Conservation (phyloP, 2,113 vertebrate species). For the Fregetta grallaria region DNA sequence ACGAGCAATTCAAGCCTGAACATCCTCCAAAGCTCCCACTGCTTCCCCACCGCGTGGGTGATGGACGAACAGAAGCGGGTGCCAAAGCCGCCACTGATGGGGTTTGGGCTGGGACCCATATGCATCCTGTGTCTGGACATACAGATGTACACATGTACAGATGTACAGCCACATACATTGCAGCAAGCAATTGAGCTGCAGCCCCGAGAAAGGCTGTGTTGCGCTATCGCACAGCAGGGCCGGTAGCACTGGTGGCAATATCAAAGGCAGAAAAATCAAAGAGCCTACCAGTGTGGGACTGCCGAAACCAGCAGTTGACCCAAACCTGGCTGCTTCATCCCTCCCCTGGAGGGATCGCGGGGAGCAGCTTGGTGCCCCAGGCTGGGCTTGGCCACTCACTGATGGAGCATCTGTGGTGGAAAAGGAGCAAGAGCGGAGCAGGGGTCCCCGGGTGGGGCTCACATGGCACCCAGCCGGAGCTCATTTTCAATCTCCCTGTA, state of each 20-base stretch:
- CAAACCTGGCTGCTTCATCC: neutral
- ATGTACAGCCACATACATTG: neutral
- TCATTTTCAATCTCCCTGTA: fast-evolving
- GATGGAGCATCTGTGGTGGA: fast-evolving
- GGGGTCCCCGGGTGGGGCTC: neutral
- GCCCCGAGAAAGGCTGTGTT: neutral
- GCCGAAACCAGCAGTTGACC: neutral
- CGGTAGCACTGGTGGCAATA: neutral
- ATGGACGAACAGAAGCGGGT: neutral
- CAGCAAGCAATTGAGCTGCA: neutral
- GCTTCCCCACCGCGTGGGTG: fast-evolving
- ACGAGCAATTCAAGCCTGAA: neutral
- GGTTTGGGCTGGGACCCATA: neutral
- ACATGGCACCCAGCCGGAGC: fast-evolving
- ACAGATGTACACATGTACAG: neutral
- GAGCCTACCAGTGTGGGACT: neutral
- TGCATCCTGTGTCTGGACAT: no score
- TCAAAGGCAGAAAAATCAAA: neutral
- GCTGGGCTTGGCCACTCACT: neutral
- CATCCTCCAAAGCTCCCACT: neutral
- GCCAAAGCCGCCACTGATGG: neutral
- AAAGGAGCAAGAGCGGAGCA: neutral
- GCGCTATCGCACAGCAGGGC: neutral
- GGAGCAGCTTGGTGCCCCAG: neutral
- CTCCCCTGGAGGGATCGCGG: fast-evolving